A percentile compares a stretch with the other conserved stretches of the same genome.
These are phyloP conservation scores for Siniperca obscura DNA, from an alignment of 2,797 vertebrate genomes.

Conservation along the genomic window DNA sequence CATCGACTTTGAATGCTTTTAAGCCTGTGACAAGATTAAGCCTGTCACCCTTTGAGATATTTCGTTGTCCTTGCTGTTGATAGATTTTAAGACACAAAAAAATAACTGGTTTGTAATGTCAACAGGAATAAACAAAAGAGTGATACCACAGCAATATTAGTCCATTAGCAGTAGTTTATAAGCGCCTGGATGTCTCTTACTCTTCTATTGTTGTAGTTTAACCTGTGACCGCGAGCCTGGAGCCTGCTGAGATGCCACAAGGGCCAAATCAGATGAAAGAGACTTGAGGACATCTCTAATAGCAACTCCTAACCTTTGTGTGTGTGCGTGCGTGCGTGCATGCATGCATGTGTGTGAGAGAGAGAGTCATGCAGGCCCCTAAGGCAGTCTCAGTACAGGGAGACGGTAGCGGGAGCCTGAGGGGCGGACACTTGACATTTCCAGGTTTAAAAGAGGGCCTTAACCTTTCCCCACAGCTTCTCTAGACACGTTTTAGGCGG, in stretches of 20 bases:
- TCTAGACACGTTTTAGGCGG: constrained; percentile 77
- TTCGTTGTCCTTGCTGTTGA: not conserved
- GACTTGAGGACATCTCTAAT: constrained; percentile 68
- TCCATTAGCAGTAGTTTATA: not conserved
- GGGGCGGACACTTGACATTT: constrained; percentile 85
- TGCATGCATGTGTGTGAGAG: constrained; percentile 33
- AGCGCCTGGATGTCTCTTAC: constrained; percentile 40
- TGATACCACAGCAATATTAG: not conserved
- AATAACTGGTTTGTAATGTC: not conserved
- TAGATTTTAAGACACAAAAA: not conserved
- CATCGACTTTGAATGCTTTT: not conserved
- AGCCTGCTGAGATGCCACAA: constrained; percentile 57
- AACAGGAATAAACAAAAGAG: not conserved
- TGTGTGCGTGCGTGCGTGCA: constrained; percentile 31
- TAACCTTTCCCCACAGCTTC: constrained; percentile 82
- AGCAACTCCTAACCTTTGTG: constrained; percentile 75
- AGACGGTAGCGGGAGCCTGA: constrained; percentile 71
- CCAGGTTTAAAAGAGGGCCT: constrained; percentile 83
- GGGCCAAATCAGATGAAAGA: constrained; percentile 72
- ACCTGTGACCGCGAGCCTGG: constrained; percentile 59
- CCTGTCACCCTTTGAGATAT: not conserved
- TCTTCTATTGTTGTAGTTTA: constrained; percentile 56
- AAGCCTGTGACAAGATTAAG: not conserved
- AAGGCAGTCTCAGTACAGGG: constrained; percentile 65
- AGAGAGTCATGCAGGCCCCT: constrained; percentile 61